Evolutionary conservation across 2,113 vertebrate species (phyloP), one percentile per base, ranked within the genome.

Genomic region (Myrmophylax atrothorax): DNA sequence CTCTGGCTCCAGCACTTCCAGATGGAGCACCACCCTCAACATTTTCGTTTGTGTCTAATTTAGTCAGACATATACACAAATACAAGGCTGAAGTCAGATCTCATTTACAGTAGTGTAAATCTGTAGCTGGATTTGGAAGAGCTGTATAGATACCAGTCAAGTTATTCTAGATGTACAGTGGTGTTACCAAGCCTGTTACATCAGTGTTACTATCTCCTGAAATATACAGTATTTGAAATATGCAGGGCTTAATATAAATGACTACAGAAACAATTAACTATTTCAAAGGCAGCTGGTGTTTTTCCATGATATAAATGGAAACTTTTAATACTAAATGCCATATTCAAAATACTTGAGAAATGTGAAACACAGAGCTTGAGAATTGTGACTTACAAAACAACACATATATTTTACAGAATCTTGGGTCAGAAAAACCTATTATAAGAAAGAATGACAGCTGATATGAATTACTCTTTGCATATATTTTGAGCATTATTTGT

Each of bases 31-130:
- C 74, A 64, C 75, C 88, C 76, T 84, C 68, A 88, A 29, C 68
- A 86, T 89, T 96, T 96, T 95, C 20, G 44, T 91, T 93, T 89
- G 72, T 86, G 64, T 78, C 90, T 95, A 96, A 96, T 95, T 96
- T 96, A 96, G 93, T 79, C 95, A 91, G 85, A 83, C 55, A 44
- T 50, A 94, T 33, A 90, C 64, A 94, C 35, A 96, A 93, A 88
- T 83, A 87, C 62, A 50, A 68, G 72, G 77, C 85, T 96, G 85
- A 96, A 95, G 77, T 92, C 83, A 89, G 88, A 87, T 96, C 73
- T 93, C 74, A 75, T 63, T 94, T 95, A 93, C 87, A 81, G 22
- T 60, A 62, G 93, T 81, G 75, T 95, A 96, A 93, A 96, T 95
- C 84, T 90, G 64, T 85, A 63, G 72, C 75, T 84, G 86, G 79